A percentile compares a stretch with the other conserved stretches of the same genome.
phyloP scores from a whole-genome alignment of 2,797 vertebrate species.

The Enteromius argenteus region DNA sequence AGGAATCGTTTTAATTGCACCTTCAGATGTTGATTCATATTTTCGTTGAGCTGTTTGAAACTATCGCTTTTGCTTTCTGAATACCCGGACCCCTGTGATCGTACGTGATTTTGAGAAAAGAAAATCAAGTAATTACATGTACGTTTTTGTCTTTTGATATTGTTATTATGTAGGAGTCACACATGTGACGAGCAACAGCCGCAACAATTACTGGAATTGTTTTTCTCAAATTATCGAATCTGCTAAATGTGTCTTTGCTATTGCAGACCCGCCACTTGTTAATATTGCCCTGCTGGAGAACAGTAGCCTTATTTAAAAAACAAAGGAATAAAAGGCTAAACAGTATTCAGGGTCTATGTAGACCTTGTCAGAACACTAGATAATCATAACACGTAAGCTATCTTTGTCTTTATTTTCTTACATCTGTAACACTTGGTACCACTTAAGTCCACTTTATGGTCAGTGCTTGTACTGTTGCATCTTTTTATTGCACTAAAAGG shows the following conservation, averaged over 20 bases:
- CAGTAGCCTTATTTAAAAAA: slow-evolving; percentile 57
- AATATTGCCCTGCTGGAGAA: background rate
- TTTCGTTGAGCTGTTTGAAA: slow-evolving; percentile 62
- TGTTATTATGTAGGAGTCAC: background rate
- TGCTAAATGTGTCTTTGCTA: slow-evolving; percentile 1
- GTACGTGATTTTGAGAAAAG: slow-evolving; percentile 10
- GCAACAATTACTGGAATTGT: slow-evolving; percentile 3
- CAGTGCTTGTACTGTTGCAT: slow-evolving; percentile 54
- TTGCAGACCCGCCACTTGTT: slow-evolving; percentile 20
- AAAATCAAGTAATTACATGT: background rate
- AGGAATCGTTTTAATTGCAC: slow-evolving; percentile 68
- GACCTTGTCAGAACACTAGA: slow-evolving; percentile 75
- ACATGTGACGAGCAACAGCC: slow-evolving; percentile 6
- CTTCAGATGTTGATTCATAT: slow-evolving; percentile 60
- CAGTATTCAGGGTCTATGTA: slow-evolving; percentile 72
- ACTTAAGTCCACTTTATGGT: slow-evolving; percentile 47
- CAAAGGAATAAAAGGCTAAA: slow-evolving; percentile 32
- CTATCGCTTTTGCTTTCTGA: slow-evolving; percentile 23
- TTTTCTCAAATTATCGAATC: slow-evolving; percentile 13
- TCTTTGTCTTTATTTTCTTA: slow-evolving; percentile 65
- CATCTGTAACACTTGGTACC: slow-evolving; percentile 47
- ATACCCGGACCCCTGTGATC: background rate
- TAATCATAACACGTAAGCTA: slow-evolving; percentile 60
- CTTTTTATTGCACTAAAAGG: slow-evolving; percentile 65
- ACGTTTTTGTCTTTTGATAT: background rate